Base-by-base conservation (phyloP, 2,888 invertebrate species). In the Coleophora deauratella region DNA sequence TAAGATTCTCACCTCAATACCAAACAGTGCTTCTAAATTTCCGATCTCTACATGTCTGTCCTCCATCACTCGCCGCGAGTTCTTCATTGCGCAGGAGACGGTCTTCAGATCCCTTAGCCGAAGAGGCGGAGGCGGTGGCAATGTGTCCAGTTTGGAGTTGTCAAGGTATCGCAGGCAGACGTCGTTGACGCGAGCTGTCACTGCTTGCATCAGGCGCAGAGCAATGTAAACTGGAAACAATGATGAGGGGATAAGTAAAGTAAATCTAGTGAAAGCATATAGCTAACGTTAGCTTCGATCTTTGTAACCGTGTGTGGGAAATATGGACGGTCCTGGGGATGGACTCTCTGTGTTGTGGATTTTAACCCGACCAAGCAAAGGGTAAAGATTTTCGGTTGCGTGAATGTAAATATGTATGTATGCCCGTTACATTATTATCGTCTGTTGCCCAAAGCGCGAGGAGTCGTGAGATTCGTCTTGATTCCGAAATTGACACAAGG, bases 61-160 rank as follows among this genome's bases (percentile, higher is more conserved):
- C 77, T 98, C 98, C 97, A 98, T 97, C 65, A 89, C 91, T 43
- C 97, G 88, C 41, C 97, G 88, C 30, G 88, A 88, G 78, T 98
- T 97, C 77, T 92, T 95, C 27, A 91, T 89, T 40, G 94, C 93
- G 58, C 88, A 90, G 28, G 90, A 88, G 47, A 91, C 91, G 55
- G 84, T 72, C 73, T 76, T 74, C 45, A 79, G 68, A 47, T 87
- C 87, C 35, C 77, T 72, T 38, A 88, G 87, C 15, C 72, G 70
- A 35, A 76, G 76, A 41, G 88, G 87, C 42, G 88, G 88, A 35
- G 91, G 88, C 41, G 91, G 88, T 49, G 91, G 85, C 37, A 90
- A 85, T 28, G 85, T 72, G 68, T 89, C 89, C 56, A 92, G 66
- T 59, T 87, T 85, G 44, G 90, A 88, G 67, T 91, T 91, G 73